Evolutionary conservation across 2,797 vertebrate species (phyloP), one percentile per base, ranked within the genome.

Genomic region (Gallinago nigripennis): DNA sequence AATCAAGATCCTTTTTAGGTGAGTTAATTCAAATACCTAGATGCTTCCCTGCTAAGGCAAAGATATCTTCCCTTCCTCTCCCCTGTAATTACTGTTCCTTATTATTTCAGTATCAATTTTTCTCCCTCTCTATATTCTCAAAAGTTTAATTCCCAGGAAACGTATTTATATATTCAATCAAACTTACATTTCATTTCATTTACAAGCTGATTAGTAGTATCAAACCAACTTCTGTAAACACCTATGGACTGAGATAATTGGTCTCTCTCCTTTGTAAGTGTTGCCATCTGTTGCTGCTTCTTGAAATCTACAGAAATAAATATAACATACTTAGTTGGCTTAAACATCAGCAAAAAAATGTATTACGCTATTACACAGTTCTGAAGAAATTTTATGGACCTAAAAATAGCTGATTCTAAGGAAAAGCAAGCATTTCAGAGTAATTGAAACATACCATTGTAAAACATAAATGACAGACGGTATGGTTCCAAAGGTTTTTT

Each of bases 401-500:
- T 54, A 82, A 79, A 69, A 86, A 20, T 24, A 78, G 31, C 9
- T 81, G 43, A 20, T 68, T 93, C 27, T 57, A 51, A 63, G 53
- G n/a, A 82, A 86, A 82, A 61, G 14, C 12, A 85, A 94, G 30
- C 33, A 41, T 27, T 70, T 80, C 46, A 91, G n/a, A 54, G n/a
- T 31, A 94, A n/a, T 7, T 86, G 16, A 90, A 75, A 96, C 98
- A 95, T 97, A 99, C 99, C 99, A 57, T 99, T 98, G 92, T 97
- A 99, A 98, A 99, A 99, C 96, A 98, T 97, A 94, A 99, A 99
- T 12, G 96, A 96, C 31, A 99, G 98, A 82, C 95, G 92, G 93
- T 98, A 99, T 3, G 99, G 95, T 78, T 96, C 81, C 96, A 99
- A 94, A 23, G 91, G 37, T 27, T 86, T 93, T 76, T 88, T 93